These are phyloP conservation scores for Callionymus lyra DNA, from an alignment of 2,113 vertebrate genomes.

Conservation along the genomic window DNA sequence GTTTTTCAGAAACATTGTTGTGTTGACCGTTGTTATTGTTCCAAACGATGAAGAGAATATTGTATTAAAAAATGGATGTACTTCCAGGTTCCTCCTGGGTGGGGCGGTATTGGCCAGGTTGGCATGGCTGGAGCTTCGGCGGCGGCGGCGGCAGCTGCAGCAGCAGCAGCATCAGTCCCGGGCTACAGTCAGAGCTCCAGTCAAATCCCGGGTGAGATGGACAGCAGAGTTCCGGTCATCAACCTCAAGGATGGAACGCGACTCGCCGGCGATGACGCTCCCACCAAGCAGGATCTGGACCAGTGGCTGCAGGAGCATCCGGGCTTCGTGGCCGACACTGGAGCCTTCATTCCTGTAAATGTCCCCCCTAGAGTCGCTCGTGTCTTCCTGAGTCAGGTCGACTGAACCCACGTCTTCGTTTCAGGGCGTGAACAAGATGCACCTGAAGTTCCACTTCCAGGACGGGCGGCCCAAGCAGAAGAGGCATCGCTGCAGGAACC, in stretches of 20 bases:
- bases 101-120: conserved; percentile 74
- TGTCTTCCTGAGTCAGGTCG: neutral
- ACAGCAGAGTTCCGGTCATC: conserved; percentile 90
- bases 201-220: conserved; percentile 70
- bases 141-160: conserved; percentile 44
- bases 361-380: neutral
- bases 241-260: conserved; percentile 95
- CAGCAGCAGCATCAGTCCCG: conserved; percentile 49
- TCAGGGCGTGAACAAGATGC: conserved; percentile 70
- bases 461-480: conserved; percentile 95
- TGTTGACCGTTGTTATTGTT: too few relatives aligned
- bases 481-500: conserved; percentile 92
- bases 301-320: conserved; percentile 92
- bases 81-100: conserved; percentile 70
- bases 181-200: conserved; percentile 51
- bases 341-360: conserved; percentile 90
- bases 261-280: conserved; percentile 92
- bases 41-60: too few relatives aligned
- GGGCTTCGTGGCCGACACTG: conserved; percentile 91
- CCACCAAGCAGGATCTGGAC: conserved; percentile 85
- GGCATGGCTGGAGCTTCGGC: conserved; percentile 59
- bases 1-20: too few relatives aligned
- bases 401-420: neutral
- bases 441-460: conserved; percentile 85
- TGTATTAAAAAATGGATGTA: too few relatives aligned